phyloP scores from a whole-genome alignment of 2,797 vertebrate species.

The Antrozous pallidus region DNA sequence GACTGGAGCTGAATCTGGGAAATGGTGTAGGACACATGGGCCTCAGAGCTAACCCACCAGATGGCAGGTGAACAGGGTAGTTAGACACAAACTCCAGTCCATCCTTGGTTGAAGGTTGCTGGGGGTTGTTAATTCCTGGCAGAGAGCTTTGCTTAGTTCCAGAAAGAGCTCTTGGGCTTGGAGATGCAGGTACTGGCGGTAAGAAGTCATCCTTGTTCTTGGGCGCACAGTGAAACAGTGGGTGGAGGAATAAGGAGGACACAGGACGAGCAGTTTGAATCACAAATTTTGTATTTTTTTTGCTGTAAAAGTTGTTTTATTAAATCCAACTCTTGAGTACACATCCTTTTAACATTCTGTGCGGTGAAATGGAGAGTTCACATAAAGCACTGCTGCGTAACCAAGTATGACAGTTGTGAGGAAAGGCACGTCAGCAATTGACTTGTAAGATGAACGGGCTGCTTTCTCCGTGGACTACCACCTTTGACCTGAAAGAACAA shows the following conservation, averaged over 20 bases:
- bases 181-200: neutral
- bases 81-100: neutral
- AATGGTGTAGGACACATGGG: neutral
- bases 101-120: neutral
- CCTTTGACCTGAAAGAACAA: neutral
- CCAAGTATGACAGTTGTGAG: neutral
- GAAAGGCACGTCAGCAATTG: neutral
- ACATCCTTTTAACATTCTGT: neutral
- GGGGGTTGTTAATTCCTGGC: neutral
- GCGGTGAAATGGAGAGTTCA: neutral
- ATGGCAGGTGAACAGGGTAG: neutral
- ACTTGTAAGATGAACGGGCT: neutral
- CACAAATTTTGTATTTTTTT: neutral
- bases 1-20: neutral
- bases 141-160: neutral
- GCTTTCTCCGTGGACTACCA: neutral
- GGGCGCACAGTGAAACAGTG: neutral
- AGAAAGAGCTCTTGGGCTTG: neutral
- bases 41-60: neutral
- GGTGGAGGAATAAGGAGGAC: neutral
- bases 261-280: neutral
- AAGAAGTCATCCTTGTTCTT: neutral
- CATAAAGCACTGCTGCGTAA: neutral
- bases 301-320: neutral
- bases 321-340: neutral